Base-by-base conservation (phyloP, 2,113 vertebrate species). In the Megaleporinus macrocephalus region DNA sequence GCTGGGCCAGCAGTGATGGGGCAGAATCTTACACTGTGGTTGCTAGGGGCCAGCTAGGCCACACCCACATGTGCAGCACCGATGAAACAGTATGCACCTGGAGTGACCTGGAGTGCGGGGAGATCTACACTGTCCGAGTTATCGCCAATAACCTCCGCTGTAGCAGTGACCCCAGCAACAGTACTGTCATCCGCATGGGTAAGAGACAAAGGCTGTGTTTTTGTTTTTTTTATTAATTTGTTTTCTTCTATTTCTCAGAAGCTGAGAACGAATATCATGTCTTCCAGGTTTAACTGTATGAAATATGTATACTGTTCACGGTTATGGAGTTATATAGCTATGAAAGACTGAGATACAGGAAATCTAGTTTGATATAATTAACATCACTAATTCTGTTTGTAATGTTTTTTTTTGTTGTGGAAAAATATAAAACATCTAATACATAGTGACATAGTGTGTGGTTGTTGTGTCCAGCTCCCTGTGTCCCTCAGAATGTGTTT, bases 91-190 rank as follows among this genome's bases (percentile, higher is more conserved):
- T 0, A 44, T 94, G 92, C 85, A 87, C 63, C 51, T 94, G 89
- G 90, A 68, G 83, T 0, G 89, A 93, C 76, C 83, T 95, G 81
- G 87, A 88, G 73, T 95, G 94, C 5, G 92, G 94, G 1, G 90
- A 94, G 29, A 9, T 9, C 0, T 95, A 95, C 83, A 86, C 71
- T 0, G 30, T 93, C 4, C 78, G 85, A 0, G 81, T 94, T 11
- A 14, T 90, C 0, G 92, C 94, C 44, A 83, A 73, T 0, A 83
- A 90, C 62, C 18, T 87, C 65, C 0, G 26, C n/a, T 94, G 94
- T 85, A 89, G 14, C 84, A 95, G 94, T 78, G 1, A n/a, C 78
- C 86, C 83, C 0, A 93, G 93, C 90, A 84, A 91, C 85, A 91
- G 83, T 85, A 89, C 90, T 0, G 69, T 77, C 2, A 91, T 94